Percentiles rank a stretch among this genome's conserved stretches.
Conservation (phyloP, 2,113 vertebrate species). For the Lophotis ruficrista region DNA sequence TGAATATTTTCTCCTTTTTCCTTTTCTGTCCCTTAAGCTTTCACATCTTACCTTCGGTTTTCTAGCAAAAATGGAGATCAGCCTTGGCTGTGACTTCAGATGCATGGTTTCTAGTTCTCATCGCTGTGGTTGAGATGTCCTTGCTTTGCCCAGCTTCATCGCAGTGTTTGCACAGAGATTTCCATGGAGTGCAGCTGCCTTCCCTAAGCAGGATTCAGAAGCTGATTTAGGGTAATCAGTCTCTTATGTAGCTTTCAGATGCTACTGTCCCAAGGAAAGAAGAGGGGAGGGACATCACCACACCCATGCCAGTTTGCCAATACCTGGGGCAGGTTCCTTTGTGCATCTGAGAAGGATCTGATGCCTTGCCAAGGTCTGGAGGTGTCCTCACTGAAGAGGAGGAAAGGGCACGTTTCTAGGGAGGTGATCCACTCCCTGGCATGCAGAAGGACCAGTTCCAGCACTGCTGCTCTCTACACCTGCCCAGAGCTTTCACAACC, state of each 20-base stretch:
- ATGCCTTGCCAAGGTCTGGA: background rate
- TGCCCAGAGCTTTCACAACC: background rate
- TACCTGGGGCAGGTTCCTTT: background rate
- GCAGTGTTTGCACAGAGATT: background rate
- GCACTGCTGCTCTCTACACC: background rate
- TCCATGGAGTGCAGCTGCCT: background rate
- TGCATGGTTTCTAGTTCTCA: background rate
- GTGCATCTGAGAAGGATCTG: background rate
- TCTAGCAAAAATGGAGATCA: background rate
- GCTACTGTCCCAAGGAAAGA: background rate
- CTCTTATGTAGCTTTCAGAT: background rate
- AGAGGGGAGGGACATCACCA: background rate
- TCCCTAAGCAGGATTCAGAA: background rate
- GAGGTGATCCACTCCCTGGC: accelerated
- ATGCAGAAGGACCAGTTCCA: background rate
- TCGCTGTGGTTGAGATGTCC: background rate
- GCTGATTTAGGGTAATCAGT: background rate
- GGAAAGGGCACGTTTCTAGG: background rate
- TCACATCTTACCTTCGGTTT: background rate
- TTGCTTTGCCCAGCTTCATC: background rate
- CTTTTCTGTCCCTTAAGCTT: background rate
- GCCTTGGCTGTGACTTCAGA: background rate
- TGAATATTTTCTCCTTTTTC: background rate
- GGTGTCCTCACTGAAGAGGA: background rate
- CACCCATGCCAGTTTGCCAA: background rate